Percentiles rank a stretch among this genome's conserved stretches.
Evolutionary conservation across 2,797 vertebrate genomes (phyloP).

Genomic region (Coilia nasus): DNA sequence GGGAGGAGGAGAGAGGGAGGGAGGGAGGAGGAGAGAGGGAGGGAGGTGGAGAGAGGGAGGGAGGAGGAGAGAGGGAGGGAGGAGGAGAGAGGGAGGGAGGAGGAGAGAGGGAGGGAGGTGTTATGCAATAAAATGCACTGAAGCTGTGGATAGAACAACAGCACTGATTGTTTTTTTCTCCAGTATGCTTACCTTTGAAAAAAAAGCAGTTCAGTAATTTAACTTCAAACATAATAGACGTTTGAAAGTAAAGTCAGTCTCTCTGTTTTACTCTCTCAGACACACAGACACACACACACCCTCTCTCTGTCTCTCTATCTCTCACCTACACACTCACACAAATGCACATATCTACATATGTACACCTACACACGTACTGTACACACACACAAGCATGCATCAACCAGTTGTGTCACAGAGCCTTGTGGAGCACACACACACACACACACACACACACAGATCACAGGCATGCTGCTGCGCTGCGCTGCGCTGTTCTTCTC

Average conservation of each 20-base stretch:
- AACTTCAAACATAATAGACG: not conserved
- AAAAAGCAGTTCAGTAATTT: not conserved
- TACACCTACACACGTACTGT: no score
- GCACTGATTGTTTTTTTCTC: not conserved
- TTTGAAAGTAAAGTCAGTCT: no score
- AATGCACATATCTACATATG: not conserved
- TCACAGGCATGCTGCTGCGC: no score
- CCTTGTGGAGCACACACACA: not conserved
- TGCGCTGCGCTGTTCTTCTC: not conserved
- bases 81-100: no score
- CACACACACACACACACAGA: not conserved
- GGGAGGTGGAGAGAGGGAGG: no score
- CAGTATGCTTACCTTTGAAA: not conserved
- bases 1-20: no score
- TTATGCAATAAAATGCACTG: not conserved
- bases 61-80: no score
- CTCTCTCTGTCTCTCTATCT: no score
- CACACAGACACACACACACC: no score
- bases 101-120: no score
- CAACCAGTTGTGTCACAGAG: not conserved
- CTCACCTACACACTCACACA: conserved; percentile 9
- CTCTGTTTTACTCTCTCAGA: no score
- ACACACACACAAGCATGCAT: not conserved
- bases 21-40: no score
- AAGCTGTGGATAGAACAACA: not conserved